Conservation (phyloP, 2,113 vertebrate genomes). For the Oostethus manadensis region DNA sequence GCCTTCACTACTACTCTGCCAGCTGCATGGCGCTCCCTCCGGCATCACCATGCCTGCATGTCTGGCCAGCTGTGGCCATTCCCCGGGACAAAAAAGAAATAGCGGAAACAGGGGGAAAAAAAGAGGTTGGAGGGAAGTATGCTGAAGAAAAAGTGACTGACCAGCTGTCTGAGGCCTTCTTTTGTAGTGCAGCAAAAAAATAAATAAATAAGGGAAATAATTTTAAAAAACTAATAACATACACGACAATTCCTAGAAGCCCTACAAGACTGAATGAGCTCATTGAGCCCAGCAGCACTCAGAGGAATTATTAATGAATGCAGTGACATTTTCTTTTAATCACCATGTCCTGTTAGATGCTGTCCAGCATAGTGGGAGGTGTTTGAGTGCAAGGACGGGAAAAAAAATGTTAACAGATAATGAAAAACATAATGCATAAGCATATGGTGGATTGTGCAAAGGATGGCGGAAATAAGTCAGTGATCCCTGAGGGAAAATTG, state of each 20-base stretch:
- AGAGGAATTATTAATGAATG: conserved; percentile 66
- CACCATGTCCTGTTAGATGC: conserved; percentile 42
- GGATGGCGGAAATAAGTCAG: conserved; percentile 51
- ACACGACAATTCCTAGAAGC: conserved; percentile 26
- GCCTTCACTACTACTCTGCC: conserved; percentile 33
- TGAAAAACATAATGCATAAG: conserved; percentile 58
- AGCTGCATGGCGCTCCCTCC: conserved; percentile 58
- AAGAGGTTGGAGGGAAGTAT: background rate
- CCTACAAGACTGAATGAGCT: conserved; percentile 41
- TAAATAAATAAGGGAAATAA: conserved; percentile 1
- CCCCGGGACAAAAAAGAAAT: conserved; percentile 35
- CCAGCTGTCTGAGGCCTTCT: conserved; percentile 33
- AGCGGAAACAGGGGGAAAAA: conserved; percentile 4
- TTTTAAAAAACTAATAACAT: too few species aligned
- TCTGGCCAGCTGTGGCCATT: conserved; percentile 64
- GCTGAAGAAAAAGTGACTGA: conserved; percentile 16
- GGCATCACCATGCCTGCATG: conserved; percentile 46
- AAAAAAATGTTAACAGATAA: conserved; percentile 35
- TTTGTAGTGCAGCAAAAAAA: conserved; percentile 10
- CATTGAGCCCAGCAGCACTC: conserved; percentile 33
- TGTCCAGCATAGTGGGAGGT: conserved; percentile 48
- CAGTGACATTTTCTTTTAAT: conserved; percentile 70
- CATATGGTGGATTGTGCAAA: conserved; percentile 55
- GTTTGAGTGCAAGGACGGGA: background rate
- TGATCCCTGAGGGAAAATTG: conserved; percentile 40